Evolutionary conservation across 2,888 invertebrate species (phyloP).

Genomic region (Sipunculus nudus): DNA sequence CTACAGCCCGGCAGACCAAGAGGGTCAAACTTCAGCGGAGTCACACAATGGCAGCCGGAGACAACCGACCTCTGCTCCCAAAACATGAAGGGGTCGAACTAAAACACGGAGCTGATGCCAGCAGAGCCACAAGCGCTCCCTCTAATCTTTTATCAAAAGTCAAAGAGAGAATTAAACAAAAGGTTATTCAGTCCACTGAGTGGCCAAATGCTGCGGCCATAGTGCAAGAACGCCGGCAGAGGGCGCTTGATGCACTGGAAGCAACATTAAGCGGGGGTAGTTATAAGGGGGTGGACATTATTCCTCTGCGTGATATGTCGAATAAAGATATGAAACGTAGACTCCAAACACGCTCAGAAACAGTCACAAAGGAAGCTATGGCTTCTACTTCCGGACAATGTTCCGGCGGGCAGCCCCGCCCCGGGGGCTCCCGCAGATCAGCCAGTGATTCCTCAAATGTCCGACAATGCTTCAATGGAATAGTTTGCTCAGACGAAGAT

Average conservation of each 20-base stretch:
- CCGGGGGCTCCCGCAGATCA: too few species aligned
- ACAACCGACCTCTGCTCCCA: background rate
- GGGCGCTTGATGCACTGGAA: slow-evolving; percentile 25
- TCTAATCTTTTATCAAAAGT: slow-evolving; percentile 31
- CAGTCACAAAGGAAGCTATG: too few species aligned
- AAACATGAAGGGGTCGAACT: background rate
- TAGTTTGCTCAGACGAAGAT: slow-evolving; percentile 43
- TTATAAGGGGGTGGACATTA: too few species aligned
- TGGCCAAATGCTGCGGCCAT: slow-evolving; percentile 39
- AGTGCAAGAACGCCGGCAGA: slow-evolving; percentile 37
- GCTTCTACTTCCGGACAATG: too few species aligned
- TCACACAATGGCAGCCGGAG: background rate
- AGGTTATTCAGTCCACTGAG: slow-evolving; percentile 40
- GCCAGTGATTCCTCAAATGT: too few species aligned
- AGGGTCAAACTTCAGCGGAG: background rate
- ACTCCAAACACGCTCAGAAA: too few species aligned
- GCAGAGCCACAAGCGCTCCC: slow-evolving; percentile 15
- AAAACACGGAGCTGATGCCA: background rate
- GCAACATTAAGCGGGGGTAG: slow-evolving; percentile 7
- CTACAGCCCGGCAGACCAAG: too few species aligned
- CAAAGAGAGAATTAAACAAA: slow-evolving; percentile 41
- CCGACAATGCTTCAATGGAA: too few species aligned
- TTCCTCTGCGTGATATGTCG: too few species aligned
- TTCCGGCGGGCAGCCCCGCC: too few species aligned
- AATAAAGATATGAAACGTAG: too few species aligned